These are phyloP conservation scores for Corythucha ciliata DNA, from an alignment of 2,888 invertebrate species.

Conservation along the genomic window DNA sequence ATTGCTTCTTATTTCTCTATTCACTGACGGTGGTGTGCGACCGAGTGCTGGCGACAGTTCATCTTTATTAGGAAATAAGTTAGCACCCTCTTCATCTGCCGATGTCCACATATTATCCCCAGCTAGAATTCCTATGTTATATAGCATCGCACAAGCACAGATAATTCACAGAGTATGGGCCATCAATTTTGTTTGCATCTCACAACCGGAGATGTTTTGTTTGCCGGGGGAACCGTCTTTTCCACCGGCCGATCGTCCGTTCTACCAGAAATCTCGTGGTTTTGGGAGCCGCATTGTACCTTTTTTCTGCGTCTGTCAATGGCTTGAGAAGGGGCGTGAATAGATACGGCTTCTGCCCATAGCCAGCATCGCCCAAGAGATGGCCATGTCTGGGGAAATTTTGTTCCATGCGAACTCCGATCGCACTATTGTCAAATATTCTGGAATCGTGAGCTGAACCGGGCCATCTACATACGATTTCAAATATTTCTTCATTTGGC, in stretches of 20 bases:
- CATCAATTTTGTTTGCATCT: neutral
- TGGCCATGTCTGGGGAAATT: neutral
- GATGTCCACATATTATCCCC: too few relatives aligned
- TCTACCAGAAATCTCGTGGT: neutral
- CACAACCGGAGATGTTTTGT: neutral
- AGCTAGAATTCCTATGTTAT: too few relatives aligned
- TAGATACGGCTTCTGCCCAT: constrained; percentile 6
- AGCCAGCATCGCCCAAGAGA: constrained; percentile 1
- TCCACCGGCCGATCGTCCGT: constrained; percentile 2
- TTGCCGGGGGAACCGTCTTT: constrained; percentile 3
- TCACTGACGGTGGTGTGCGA: too few relatives aligned
- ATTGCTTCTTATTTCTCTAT: too few relatives aligned
- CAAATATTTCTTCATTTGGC: neutral
- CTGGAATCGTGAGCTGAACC: neutral
- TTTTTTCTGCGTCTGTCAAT: neutral
- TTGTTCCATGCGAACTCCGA: neutral
- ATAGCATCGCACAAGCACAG: too few relatives aligned
- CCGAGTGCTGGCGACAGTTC: too few relatives aligned
- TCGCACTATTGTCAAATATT: constrained; percentile 4
- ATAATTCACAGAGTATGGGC: neutral
- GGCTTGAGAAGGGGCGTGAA: constrained; percentile 7
- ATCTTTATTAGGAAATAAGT: too few relatives aligned
- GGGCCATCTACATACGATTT: constrained; percentile 6
- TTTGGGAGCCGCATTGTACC: neutral
- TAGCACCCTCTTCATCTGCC: too few relatives aligned